These are phyloP conservation scores for Anas platyrhynchos DNA, from an alignment of 2,113 vertebrate species.

Conservation along the genomic window DNA sequence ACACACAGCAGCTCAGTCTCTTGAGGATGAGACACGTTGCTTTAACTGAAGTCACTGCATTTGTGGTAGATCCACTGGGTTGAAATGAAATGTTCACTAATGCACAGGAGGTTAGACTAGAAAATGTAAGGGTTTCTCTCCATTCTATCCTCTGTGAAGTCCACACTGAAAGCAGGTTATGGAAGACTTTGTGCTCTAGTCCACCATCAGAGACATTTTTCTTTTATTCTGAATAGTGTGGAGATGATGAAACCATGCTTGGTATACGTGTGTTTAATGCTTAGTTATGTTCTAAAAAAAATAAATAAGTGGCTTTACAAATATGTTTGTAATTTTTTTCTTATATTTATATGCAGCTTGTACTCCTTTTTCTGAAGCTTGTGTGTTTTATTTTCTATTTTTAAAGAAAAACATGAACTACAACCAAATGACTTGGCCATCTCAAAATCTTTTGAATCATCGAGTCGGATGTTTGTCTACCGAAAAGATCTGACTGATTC, in stretches of 20 bases:
- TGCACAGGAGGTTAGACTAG: background rate
- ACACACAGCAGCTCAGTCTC: background rate
- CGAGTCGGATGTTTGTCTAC: slow-evolving; percentile 89
- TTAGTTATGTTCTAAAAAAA: background rate
- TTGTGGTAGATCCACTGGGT: background rate
- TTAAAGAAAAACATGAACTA: slow-evolving; percentile 88
- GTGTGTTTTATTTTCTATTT: background rate
- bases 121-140: background rate
- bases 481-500: slow-evolving; percentile 88
- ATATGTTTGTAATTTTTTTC: background rate
- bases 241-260: background rate
- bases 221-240: background rate
- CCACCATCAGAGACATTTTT: background rate
- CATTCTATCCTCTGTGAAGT: background rate
- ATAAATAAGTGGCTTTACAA: background rate
- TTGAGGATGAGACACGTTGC: background rate
- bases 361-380: background rate
- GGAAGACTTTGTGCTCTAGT: background rate
- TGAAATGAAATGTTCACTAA: background rate
- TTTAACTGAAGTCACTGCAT: background rate
- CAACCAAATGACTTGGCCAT: slow-evolving; percentile 88
- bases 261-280: background rate
- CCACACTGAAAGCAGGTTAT: background rate
- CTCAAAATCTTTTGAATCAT: slow-evolving; percentile 82
- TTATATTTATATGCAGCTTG: background rate